Percentiles rank a stretch among this genome's conserved stretches.
These are phyloP conservation scores for Carabus problematicus DNA, from an alignment of 2,888 invertebrate species.

Conservation along the genomic window DNA sequence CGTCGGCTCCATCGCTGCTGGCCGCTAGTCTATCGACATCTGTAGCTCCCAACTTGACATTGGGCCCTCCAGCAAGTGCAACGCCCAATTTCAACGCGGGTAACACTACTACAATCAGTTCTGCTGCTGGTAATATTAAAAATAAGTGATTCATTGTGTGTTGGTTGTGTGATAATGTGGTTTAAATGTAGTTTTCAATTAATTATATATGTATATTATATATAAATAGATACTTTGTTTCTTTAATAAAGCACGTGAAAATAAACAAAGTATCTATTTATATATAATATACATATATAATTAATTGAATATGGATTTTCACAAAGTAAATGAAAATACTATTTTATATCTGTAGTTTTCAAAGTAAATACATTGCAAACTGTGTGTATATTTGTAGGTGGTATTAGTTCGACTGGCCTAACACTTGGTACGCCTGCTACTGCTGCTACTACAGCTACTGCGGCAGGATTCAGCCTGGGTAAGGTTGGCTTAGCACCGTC, in stretches of 20 bases:
- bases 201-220: too few species aligned
- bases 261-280: too few species aligned
- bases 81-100: slow-evolving; percentile 45
- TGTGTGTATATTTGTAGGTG: slow-evolving; percentile 26
- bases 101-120: slow-evolving; percentile 40
- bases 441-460: slow-evolving; percentile 44
- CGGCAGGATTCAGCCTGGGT: slow-evolving; percentile 42
- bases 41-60: slow-evolving; percentile 45
- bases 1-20: slow-evolving; percentile 28
- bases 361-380: too few species aligned
- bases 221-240: too few species aligned
- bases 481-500: slow-evolving; percentile 20
- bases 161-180: neutral
- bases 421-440: slow-evolving; percentile 43
- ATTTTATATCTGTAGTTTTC: too few species aligned
- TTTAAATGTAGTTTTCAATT: neutral
- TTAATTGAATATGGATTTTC: too few species aligned
- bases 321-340: too few species aligned
- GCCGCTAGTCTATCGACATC: slow-evolving; percentile 35
- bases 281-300: too few species aligned
- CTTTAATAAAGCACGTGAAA: too few species aligned
- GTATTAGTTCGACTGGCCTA: slow-evolving; percentile 31
- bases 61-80: slow-evolving; percentile 47
- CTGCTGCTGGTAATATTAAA: slow-evolving; percentile 7
- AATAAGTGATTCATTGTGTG: neutral